These are phyloP conservation scores for Merluccius polli DNA, from an alignment of 2,797 vertebrate genomes.

Conservation along the genomic window DNA sequence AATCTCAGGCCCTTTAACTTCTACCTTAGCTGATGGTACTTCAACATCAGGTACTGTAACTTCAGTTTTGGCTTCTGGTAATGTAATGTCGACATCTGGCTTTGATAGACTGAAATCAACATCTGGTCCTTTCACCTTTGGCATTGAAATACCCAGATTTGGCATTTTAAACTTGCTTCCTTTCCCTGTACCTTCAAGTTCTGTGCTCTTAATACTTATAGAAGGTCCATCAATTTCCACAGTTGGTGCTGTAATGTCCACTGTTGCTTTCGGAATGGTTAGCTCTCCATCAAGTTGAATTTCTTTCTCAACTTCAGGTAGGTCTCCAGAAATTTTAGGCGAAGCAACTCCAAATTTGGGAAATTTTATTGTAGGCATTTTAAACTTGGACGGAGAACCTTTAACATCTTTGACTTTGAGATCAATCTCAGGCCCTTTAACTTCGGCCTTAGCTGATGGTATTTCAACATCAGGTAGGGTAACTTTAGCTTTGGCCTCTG, in stretches of 20 bases:
- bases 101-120: slow-evolving; percentile 20
- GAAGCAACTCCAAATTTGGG: slow-evolving; percentile 48
- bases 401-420: neutral
- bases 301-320: fast-evolving
- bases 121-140: slow-evolving; percentile 25
- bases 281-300: neutral
- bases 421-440: slow-evolving; percentile 26
- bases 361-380: slow-evolving; percentile 40
- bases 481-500: slow-evolving; percentile 13
- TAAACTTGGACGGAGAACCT: slow-evolving; percentile 41
- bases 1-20: slow-evolving; percentile 8
- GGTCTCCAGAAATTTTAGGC: slow-evolving; percentile 16
- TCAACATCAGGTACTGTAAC: slow-evolving; percentile 5
- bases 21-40: slow-evolving; percentile 16
- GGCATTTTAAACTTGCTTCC: slow-evolving; percentile 29
- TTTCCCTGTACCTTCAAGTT: slow-evolving; percentile 7
- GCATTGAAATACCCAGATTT: slow-evolving; percentile 19
- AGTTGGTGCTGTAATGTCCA: slow-evolving; percentile 9
- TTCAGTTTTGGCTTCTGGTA: slow-evolving; percentile 20
- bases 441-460: slow-evolving; percentile 27
- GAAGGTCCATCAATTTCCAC: neutral
- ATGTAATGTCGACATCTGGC: slow-evolving; percentile 19
- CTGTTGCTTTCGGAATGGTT: slow-evolving; percentile 11
- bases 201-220: slow-evolving; percentile 1
- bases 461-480: slow-evolving; percentile 26